phyloP scores from a whole-genome alignment of 2,113 vertebrate species.

The Dolichallabes microphthalmus region DNA sequence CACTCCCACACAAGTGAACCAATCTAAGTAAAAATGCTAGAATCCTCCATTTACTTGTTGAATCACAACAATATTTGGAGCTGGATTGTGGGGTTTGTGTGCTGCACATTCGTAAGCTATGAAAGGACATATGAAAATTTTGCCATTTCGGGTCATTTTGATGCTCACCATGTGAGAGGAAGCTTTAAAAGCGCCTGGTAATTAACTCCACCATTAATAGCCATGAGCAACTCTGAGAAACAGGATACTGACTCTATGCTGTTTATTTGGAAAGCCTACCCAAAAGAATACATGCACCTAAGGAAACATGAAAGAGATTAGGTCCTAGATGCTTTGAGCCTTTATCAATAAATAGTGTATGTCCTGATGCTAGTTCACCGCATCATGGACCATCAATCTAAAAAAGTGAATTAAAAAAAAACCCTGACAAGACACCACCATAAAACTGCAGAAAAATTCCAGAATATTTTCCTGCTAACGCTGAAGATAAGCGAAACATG shows the following conservation, averaged over 20 bases:
- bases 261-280: not conserved
- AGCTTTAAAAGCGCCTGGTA: not conserved
- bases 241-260: too few species aligned
- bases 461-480: too few species aligned
- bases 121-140: slow-evolving; percentile 16
- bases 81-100: not conserved
- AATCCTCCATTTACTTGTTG: not conserved
- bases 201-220: not conserved
- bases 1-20: slow-evolving; percentile 12
- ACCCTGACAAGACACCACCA: too few species aligned
- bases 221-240: not conserved
- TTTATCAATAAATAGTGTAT: not conserved
- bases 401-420: not conserved
- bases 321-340: not conserved
- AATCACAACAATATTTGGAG: not conserved
- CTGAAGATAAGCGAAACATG: too few species aligned
- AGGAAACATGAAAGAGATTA: not conserved
- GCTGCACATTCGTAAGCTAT: not conserved
- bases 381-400: not conserved
- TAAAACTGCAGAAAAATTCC: too few species aligned
- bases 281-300: not conserved
- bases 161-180: slow-evolving; percentile 3
- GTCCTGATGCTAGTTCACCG: not conserved
- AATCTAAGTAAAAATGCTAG: not conserved
- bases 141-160: slow-evolving; percentile 1